Percentiles rank a stretch among this genome's conserved stretches.
These are phyloP conservation scores for Drosophila affinis DNA, from an alignment of 2,888 invertebrate species.

Conservation along the genomic window DNA sequence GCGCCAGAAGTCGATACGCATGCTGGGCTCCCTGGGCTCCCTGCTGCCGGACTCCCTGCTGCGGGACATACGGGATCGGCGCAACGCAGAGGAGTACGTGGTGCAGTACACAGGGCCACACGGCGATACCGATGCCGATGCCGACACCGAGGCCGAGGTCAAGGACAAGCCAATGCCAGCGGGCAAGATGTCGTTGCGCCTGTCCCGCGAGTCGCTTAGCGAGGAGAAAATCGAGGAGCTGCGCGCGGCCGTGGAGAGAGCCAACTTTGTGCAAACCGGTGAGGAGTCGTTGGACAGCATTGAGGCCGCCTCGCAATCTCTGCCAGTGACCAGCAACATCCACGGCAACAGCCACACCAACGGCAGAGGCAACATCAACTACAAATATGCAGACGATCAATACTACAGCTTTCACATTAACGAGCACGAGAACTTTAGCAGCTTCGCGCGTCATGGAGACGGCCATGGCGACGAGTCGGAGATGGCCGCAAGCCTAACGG, in stretches of 20 bases:
- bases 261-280: conserved; percentile 74
- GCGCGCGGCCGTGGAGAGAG: conserved; percentile 68
- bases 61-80: conserved; percentile 88
- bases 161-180: conserved; percentile 10
- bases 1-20: conserved; percentile 66
- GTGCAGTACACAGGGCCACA: conserved; percentile 60
- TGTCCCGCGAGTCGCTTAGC: conserved; percentile 64
- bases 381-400: conserved; percentile 89
- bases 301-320: conserved; percentile 36
- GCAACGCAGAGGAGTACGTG: conserved; percentile 57
- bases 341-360: conserved; percentile 30
- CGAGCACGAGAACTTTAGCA: conserved; percentile 85
- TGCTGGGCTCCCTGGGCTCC: conserved; percentile 84
- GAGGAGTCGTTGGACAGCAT: conserved; percentile 52
- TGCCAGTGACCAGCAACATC: conserved; percentile 25
- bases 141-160: conserved; percentile 3
- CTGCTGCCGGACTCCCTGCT: conserved; percentile 85
- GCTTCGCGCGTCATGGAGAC: conserved; percentile 57
- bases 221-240: conserved; percentile 73
- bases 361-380: conserved; percentile 48
- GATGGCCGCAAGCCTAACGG: conserved; percentile 22
- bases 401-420: conserved; percentile 93
- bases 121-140: conserved; percentile 9
- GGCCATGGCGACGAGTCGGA: conserved; percentile 11
- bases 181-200: conserved; percentile 29